phyloP scores from a whole-genome alignment of 2,113 vertebrate genomes.

The Seriola quinqueradiata region DNA sequence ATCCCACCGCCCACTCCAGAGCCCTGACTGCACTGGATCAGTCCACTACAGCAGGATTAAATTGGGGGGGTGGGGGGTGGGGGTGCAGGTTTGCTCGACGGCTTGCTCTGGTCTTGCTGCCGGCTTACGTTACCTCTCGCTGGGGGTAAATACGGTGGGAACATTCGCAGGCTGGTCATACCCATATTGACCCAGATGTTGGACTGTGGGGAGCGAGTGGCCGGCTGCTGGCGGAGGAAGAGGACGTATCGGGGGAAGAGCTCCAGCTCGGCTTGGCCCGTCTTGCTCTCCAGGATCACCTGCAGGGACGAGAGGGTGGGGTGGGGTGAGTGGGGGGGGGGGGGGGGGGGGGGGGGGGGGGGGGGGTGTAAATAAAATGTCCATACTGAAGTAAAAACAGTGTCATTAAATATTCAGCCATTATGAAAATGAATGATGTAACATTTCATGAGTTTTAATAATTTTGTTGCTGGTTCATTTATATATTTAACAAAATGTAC shows the following conservation, averaged over 20 bases:
- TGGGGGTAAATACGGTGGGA: conserved; percentile 92
- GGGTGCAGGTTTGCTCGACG: conserved; percentile 41
- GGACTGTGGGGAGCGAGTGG: conserved; percentile 93
- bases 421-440: too few relatives aligned
- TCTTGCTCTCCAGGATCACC: conserved; percentile 93
- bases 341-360: too few relatives aligned
- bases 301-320: conserved; percentile 53
- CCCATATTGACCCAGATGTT: conserved; percentile 99
- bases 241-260: conserved; percentile 95
- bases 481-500: too few relatives aligned
- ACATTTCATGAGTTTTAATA: too few relatives aligned
- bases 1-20: conserved; percentile 39
- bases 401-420: too few relatives aligned
- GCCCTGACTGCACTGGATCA: conserved; percentile 46
- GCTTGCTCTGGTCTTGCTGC: conserved; percentile 92
- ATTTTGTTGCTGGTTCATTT: too few relatives aligned
- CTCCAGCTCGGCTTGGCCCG: conserved; percentile 89
- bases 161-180: conserved; percentile 99
- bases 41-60: conserved; percentile 64
- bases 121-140: conserved; percentile 97
- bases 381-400: too few relatives aligned
- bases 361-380: too few relatives aligned
- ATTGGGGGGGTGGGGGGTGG: not conserved
- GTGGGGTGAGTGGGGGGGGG: too few relatives aligned
- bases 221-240: conserved; percentile 96